Evolutionary conservation across 2,888 invertebrate species (phyloP).

Genomic region (Hetaerina titia): DNA sequence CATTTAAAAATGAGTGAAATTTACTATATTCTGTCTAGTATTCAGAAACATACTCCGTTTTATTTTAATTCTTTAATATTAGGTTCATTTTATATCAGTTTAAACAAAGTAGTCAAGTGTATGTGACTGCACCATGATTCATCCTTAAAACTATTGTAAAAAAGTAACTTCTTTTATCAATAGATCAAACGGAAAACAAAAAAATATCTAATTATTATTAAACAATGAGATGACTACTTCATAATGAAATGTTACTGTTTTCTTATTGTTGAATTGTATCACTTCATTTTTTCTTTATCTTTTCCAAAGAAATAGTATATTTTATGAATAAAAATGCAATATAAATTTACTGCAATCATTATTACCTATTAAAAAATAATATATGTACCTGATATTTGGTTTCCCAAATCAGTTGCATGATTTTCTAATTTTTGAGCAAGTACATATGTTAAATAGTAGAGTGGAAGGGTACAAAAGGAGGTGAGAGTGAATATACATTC

Average conservation of each 20-base stretch:
- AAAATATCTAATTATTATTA: too few species aligned
- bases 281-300: too few species aligned
- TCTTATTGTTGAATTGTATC: background rate
- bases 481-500: constrained; percentile 18
- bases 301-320: background rate
- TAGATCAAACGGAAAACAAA: too few species aligned
- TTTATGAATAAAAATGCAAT: background rate
- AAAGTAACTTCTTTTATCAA: too few species aligned
- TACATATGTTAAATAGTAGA: constrained; percentile 34
- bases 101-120: too few species aligned
- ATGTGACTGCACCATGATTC: too few species aligned
- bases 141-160: too few species aligned
- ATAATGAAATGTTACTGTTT: background rate
- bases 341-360: background rate
- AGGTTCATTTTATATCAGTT: too few species aligned
- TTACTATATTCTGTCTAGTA: too few species aligned
- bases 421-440: constrained; percentile 49
- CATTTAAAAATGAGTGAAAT: too few species aligned
- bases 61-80: too few species aligned
- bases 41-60: too few species aligned
- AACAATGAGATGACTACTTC: background rate
- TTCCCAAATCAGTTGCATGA: background rate
- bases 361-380: background rate
- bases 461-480: background rate
- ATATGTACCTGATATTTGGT: background rate